A percentile compares a stretch with the other conserved stretches of the same genome.
phyloP scores from a whole-genome alignment of 1,140 invertebrate genomes.

The Mesaphorura yosii region DNA sequence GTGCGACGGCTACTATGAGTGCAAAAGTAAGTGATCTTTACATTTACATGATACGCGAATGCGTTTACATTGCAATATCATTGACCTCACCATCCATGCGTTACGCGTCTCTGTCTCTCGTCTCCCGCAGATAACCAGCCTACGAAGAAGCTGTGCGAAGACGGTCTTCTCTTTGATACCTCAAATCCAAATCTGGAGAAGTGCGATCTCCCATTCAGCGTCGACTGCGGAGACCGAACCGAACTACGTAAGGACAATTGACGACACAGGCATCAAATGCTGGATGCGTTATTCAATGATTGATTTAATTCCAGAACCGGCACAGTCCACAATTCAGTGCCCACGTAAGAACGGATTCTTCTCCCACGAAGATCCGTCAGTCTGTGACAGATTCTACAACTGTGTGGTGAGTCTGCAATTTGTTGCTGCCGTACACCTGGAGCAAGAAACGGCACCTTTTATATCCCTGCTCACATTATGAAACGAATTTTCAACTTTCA shows the following conservation, averaged over 20 bases:
- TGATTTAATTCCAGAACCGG: constrained; percentile 23
- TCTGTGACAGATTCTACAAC: constrained; percentile 71
- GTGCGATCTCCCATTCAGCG: constrained; percentile 59
- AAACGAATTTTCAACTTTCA: constrained; percentile 60
- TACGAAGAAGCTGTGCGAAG: constrained; percentile 62
- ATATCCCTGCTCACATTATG: constrained; percentile 58
- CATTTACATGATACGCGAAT: no score
- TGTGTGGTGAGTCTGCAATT: constrained; percentile 41
- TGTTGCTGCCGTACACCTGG: constrained; percentile 49
- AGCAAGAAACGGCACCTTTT: constrained; percentile 66
- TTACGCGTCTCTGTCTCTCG: no score
- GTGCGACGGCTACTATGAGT: constrained; percentile 48
- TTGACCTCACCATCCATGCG: constrained; percentile 60
- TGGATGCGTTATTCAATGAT: no score
- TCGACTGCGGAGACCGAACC: constrained; percentile 61
- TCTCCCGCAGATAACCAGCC: constrained; percentile 49
- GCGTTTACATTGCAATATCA: not conserved
- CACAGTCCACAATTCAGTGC: constrained; percentile 36
- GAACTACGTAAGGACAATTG: constrained; percentile 53
- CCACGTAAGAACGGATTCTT: constrained; percentile 69
- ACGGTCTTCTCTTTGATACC: constrained; percentile 67
- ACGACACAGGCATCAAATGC: not conserved
- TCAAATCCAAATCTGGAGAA: constrained; percentile 57
- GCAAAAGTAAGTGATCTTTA: constrained; percentile 6
- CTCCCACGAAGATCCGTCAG: constrained; percentile 58